phyloP scores from a whole-genome alignment of 2,888 invertebrate genomes.

The Bembecia ichneumoniformis region DNA sequence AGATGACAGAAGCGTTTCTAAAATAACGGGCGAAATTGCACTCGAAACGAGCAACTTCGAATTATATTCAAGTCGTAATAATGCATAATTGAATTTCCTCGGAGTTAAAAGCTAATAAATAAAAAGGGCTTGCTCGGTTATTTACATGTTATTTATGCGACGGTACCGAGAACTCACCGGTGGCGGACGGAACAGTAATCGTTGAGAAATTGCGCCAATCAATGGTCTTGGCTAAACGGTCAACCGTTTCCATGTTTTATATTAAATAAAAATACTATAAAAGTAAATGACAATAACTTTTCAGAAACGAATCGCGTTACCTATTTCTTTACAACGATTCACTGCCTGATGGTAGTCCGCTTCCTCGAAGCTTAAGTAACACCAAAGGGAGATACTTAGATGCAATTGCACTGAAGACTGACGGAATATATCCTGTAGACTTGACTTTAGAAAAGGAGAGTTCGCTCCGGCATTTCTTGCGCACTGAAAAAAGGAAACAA shows the following conservation, averaged over 20 bases:
- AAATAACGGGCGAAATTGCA: neutral
- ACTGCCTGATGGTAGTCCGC: too few relatives aligned
- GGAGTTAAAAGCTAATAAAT: neutral
- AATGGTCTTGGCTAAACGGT: constrained; percentile 4
- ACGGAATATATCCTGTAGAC: too few relatives aligned
- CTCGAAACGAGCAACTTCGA: neutral
- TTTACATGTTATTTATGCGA: constrained; percentile 39
- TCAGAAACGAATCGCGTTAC: too few relatives aligned
- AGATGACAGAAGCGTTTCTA: neutral
- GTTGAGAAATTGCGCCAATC: constrained; percentile 31
- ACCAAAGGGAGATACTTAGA: too few relatives aligned
- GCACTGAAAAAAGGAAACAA: too few relatives aligned
- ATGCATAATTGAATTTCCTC: neutral
- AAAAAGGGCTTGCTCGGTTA: constrained; percentile 17
- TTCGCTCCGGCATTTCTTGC: too few relatives aligned
- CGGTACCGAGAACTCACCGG: constrained; percentile 32
- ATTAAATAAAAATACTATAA: neutral
- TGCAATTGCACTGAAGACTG: too few relatives aligned
- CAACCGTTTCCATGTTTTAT: neutral
- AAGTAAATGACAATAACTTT: too few relatives aligned
- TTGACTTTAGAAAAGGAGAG: too few relatives aligned
- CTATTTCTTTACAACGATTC: too few relatives aligned
- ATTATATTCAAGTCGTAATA: neutral
- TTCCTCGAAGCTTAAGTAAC: too few relatives aligned
- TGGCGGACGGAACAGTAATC: constrained; percentile 29